Base-by-base conservation (phyloP, 1,140 invertebrate species). In the Halyomorpha halys region DNA sequence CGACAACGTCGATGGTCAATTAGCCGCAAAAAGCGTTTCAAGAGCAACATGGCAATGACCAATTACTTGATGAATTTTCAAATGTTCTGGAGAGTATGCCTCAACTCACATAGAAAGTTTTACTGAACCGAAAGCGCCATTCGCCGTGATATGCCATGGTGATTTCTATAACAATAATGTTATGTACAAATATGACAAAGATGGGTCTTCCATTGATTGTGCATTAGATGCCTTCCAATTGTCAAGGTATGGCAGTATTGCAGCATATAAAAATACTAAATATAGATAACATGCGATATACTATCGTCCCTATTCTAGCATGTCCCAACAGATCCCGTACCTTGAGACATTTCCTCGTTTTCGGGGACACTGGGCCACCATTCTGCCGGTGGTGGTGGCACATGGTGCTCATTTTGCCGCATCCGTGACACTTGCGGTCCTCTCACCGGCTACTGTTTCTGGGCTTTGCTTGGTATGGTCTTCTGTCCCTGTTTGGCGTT, bases 81-180 rank as follows among this genome's bases (percentile, higher is more conserved):
- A 45, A 44, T 19, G 1, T 49, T 14, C 47, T 30, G 3, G 54
- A 65, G 8, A 45, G 62, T 39, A 45, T 44, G 11, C 1, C 39
- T 13, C 16, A 34, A 34, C 11, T n/a, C 63, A n/a, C 27, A 65
- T 30, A 19, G 27, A 39, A 16, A 30, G 1, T 16, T 66, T 19
- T 16, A n/a, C 25, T 5, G 39, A 8, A 8, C 69, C 69, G 2
- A 53, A 66, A 23, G 75, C 76, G 59, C 76, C 76, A 2, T 73
- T 74, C 65, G 72, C 74, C 6, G 76, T 79, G 8, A 47, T 79
- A 15, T 76, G 73, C 25, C 80, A 82, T 67, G 80, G 80, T n/a
- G 80, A 81, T 68, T 79, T 76, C 67, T 80, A 77, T 75, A 76
- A 74, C 54, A 81, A 81, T 64, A 82, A 82, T 64, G 72, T 82